Conservation (phyloP, 2,113 vertebrate species). For the Leptosomus discolor region DNA sequence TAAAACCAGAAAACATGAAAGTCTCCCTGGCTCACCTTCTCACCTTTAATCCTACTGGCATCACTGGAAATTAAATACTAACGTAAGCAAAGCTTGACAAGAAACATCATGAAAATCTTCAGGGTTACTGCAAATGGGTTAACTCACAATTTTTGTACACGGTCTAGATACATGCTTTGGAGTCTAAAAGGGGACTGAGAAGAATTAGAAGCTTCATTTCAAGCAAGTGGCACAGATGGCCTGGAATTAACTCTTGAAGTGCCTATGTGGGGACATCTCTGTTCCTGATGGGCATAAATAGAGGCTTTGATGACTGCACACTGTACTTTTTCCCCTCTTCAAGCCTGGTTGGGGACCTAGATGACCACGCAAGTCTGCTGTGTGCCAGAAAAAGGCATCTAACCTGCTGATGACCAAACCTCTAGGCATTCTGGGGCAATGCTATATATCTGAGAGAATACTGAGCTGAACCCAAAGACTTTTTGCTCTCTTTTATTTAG, state of each 20-base stretch:
- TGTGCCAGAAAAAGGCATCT: neutral
- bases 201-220: neutral
- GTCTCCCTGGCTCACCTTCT: neutral
- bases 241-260: neutral
- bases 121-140: neutral
- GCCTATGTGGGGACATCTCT: neutral
- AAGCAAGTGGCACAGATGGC: neutral
- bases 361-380: fast-evolving
- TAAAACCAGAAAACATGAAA: neutral
- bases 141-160: neutral
- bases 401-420: neutral
- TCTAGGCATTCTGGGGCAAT: fast-evolving
- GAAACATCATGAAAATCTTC: neutral
- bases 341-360: neutral
- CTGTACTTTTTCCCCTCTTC: neutral
- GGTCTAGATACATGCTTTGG: neutral
- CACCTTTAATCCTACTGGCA: neutral
- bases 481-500: neutral
- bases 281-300: neutral
- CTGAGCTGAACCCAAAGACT: neutral
- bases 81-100: neutral
- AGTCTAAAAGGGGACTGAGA: neutral
- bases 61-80: neutral
- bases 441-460: neutral
- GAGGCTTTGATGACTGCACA: neutral